These are phyloP conservation scores for Acanthopagrus latus DNA, from an alignment of 2,797 vertebrate genomes.

Conservation along the genomic window DNA sequence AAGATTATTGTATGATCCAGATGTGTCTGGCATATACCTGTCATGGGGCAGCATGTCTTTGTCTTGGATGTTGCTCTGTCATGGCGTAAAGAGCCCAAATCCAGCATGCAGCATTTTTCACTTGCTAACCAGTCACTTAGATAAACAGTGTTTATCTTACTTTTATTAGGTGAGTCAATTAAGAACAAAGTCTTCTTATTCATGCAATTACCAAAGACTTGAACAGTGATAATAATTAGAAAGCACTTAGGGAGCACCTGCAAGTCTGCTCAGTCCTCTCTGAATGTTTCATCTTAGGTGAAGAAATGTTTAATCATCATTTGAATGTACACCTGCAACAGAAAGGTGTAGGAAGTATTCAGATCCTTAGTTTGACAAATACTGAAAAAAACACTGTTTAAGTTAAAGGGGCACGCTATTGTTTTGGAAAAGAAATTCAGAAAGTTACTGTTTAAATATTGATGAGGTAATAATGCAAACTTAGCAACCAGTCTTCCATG, in stretches of 20 bases:
- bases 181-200: slow-evolving; percentile 2
- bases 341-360: background rate
- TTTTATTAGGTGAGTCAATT: slow-evolving; percentile 16
- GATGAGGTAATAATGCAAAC: no score
- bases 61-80: slow-evolving; percentile 46
- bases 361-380: no score
- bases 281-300: slow-evolving; percentile 15
- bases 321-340: background rate
- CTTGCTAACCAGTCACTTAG: slow-evolving; percentile 34
- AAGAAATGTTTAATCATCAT: slow-evolving; percentile 16
- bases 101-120: slow-evolving; percentile 38
- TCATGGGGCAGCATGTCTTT: slow-evolving; percentile 44
- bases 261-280: background rate
- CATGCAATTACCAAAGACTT: background rate
- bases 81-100: slow-evolving; percentile 20
- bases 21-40: slow-evolving; percentile 52
- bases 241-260: background rate
- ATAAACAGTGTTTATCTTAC: slow-evolving; percentile 30
- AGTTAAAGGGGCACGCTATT: no score
- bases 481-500: no score
- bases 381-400: no score
- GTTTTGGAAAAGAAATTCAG: no score
- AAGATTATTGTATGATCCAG: slow-evolving; percentile 42
- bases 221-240: slow-evolving; percentile 5
- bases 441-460: no score